Conservation (phyloP, 2,797 vertebrate species). For the Smutsia temminckii region DNA sequence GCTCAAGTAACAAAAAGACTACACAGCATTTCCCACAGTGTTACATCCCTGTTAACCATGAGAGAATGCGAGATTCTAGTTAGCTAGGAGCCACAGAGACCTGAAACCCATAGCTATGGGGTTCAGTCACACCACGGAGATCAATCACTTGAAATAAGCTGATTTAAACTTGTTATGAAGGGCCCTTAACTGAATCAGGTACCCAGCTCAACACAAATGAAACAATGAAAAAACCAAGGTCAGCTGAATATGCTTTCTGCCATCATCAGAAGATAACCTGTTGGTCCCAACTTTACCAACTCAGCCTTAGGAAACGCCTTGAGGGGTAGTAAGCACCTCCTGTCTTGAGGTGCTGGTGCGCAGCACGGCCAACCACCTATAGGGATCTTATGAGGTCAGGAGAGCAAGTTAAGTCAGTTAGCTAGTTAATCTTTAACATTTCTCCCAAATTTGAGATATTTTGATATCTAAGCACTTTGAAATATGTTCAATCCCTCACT, state of each 20-base stretch:
- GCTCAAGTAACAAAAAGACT: background rate
- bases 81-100: background rate
- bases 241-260: background rate
- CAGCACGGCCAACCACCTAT: background rate
- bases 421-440: background rate
- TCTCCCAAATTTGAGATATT: background rate
- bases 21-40: constrained; percentile 34
- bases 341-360: background rate
- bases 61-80: constrained; percentile 29
- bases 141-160: constrained; percentile 12
- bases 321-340: background rate
- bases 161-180: constrained; percentile 27
- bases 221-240: background rate
- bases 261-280: background rate
- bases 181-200: background rate
- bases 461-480: background rate
- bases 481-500: background rate
- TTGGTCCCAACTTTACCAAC: background rate
- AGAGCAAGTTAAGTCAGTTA: background rate
- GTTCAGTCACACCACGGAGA: background rate
- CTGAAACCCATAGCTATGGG: background rate
- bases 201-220: background rate
- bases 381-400: background rate
- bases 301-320: background rate
- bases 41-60: constrained; percentile 19